Conservation (phyloP, 2,797 vertebrate genomes). For the Merluccius polli region DNA sequence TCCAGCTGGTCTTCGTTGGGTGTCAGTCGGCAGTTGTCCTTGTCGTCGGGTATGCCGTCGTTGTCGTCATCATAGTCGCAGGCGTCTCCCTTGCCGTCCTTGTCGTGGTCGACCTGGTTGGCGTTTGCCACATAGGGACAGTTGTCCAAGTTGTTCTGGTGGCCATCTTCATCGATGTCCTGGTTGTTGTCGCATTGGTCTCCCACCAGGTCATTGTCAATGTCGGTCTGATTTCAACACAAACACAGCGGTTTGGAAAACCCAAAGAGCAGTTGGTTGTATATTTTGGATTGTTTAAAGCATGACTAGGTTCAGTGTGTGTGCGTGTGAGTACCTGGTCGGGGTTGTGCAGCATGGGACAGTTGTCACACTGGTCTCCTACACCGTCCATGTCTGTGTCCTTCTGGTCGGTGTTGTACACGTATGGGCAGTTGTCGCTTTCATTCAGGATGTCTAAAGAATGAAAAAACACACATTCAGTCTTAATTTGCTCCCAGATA, state of each 20-base stretch:
- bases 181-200: constrained; percentile 96
- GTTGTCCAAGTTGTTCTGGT: constrained; percentile 98
- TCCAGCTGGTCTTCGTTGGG: constrained; percentile 87
- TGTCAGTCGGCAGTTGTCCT: constrained; percentile 93
- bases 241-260: background rate
- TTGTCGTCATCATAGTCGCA: constrained; percentile 95
- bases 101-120: constrained; percentile 95
- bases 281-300: background rate
- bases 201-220: constrained; percentile 92
- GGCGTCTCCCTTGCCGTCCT: constrained; percentile 91
- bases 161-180: constrained; percentile 95
- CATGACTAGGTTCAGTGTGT: background rate
- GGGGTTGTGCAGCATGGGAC: constrained; percentile 91
- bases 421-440: constrained; percentile 90
- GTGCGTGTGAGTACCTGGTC: constrained; percentile 61
- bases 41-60: constrained; percentile 91
- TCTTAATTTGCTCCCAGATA: background rate
- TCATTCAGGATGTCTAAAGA: constrained; percentile 87
- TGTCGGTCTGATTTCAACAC: constrained; percentile 73
- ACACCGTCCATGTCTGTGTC: constrained; percentile 94
- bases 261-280: background rate
- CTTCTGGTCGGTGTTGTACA: constrained; percentile 94
- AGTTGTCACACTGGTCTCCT: constrained; percentile 97
- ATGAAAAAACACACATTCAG: background rate
- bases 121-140: constrained; percentile 94